A percentile compares a stretch with the other conserved stretches of the same genome.
Evolutionary conservation across 2,113 vertebrate genomes (phyloP).

Genomic region (Entomyzon cyanotis): DNA sequence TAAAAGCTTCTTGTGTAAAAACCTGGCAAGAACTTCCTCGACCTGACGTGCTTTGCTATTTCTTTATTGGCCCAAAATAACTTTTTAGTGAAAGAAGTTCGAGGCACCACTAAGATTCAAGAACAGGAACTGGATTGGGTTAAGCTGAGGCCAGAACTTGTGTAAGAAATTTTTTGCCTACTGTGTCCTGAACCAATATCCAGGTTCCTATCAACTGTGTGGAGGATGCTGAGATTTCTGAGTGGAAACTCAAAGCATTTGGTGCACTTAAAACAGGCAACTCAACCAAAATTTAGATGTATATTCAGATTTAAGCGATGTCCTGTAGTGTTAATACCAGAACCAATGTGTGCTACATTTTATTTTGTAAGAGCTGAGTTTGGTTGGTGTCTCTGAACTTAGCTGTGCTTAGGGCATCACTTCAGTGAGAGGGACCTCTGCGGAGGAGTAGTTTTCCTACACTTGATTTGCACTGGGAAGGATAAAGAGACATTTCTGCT

Average conservation of each 20-base stretch:
- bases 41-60: accelerated
- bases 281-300: too few species aligned
- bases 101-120: neutral
- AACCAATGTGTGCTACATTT: accelerated
- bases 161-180: neutral
- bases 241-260: neutral
- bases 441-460: neutral
- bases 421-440: neutral
- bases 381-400: neutral
- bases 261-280: neutral
- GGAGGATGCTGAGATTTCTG: neutral
- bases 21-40: neutral
- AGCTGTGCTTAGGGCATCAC: neutral
- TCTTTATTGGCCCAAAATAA: neutral
- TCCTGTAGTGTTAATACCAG: neutral
- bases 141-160: neutral
- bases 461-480: neutral
- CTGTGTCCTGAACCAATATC: accelerated
- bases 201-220: too few species aligned
- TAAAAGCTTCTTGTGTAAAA: neutral
- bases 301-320: accelerated
- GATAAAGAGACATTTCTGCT: neutral
- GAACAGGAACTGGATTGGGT: neutral
- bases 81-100: neutral
- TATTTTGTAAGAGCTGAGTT: neutral